phyloP scores from a whole-genome alignment of 92 coral and sea anemone species.

The Palythoa caribaeorum region DNA sequence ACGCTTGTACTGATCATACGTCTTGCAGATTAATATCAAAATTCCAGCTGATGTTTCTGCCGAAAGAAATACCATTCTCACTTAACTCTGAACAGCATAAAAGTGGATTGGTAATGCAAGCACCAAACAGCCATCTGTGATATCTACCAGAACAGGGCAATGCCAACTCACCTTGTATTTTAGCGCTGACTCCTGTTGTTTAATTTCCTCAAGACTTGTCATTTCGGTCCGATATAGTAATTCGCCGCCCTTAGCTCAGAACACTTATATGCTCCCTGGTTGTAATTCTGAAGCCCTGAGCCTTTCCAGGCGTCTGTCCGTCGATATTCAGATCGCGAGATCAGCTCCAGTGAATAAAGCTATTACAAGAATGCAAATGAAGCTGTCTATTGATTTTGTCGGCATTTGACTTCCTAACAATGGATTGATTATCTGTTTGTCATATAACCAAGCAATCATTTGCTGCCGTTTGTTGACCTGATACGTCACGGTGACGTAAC shows the following conservation, averaged over 20 bases:
- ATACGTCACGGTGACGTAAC: conserved; percentile 38
- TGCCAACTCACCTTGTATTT: conserved; percentile 36
- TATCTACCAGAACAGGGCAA: conserved; percentile 2
- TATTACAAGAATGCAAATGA: conserved; percentile 54
- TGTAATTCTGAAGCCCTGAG: background rate
- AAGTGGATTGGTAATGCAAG: background rate
- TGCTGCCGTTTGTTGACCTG: conserved; percentile 26
- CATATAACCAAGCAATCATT: conserved; percentile 27
- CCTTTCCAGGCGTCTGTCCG: conserved; percentile 9
- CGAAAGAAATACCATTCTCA: background rate
- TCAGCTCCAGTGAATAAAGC: conserved; percentile 45
- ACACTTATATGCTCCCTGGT: background rate
- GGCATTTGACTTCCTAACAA: conserved; percentile 40
- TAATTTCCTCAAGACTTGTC: conserved; percentile 35
- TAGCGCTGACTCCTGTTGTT: conserved; percentile 38
- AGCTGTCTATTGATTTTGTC: conserved; percentile 27
- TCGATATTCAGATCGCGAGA: conserved; percentile 13
- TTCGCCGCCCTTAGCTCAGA: conserved; percentile 3
- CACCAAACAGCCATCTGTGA: background rate
- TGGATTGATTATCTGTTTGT: conserved; percentile 29
- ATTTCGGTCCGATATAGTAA: conserved; percentile 30
- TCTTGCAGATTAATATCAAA: background rate
- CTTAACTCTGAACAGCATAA: background rate
- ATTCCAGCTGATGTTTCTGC: background rate
- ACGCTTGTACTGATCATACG: background rate